phyloP scores from a whole-genome alignment of 2,113 vertebrate species.

The Helogale parvula region DNA sequence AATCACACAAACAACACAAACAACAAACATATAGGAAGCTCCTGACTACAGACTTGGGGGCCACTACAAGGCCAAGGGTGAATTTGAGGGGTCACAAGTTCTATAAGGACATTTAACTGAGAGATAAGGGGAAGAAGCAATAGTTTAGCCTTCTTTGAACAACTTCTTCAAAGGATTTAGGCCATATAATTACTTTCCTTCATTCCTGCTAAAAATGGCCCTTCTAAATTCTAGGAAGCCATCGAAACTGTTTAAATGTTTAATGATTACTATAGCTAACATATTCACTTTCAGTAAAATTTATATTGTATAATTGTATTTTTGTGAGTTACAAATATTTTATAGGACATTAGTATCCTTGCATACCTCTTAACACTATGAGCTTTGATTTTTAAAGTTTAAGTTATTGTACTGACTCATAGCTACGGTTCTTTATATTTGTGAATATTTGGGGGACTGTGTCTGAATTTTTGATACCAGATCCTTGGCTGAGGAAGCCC shows the following conservation, averaged over 20 bases:
- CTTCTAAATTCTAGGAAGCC: conserved; percentile 1
- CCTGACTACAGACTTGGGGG: background rate
- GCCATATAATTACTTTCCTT: background rate
- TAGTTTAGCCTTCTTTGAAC: background rate
- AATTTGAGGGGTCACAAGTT: background rate
- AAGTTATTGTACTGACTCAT: background rate
- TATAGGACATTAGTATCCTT: background rate
- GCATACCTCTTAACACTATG: background rate
- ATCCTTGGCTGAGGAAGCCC: background rate
- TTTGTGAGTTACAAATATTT: conserved; percentile 24
- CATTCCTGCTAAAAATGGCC: background rate
- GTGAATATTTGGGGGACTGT: background rate
- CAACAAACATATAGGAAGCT: background rate
- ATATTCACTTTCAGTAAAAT: background rate
- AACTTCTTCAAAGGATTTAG: background rate
- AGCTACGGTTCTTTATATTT: background rate
- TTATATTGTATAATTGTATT: background rate
- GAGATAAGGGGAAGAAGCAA: background rate
- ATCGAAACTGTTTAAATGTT: background rate
- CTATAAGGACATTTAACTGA: background rate
- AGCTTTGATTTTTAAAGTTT: background rate
- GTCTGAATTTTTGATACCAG: background rate
- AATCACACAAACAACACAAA: background rate
- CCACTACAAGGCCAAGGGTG: background rate
- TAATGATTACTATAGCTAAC: background rate